Evolutionary conservation across 2,888 invertebrate species (phyloP).

Genomic region (Orchestes rusci): DNA sequence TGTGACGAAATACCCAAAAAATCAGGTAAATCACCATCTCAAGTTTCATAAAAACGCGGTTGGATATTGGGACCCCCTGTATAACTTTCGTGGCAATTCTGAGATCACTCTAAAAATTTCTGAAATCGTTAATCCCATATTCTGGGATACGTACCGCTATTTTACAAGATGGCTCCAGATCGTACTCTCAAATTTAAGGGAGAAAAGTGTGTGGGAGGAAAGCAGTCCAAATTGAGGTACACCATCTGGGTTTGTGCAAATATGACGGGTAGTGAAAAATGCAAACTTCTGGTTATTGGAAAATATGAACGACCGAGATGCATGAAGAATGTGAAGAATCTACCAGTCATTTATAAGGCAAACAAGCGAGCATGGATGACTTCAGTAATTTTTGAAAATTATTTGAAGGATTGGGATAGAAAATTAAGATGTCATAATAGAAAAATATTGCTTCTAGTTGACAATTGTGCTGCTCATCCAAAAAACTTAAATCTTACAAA

Average conservation of each 20-base stretch:
- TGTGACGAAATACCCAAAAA: too few species aligned
- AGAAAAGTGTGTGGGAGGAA: slow-evolving; percentile 30
- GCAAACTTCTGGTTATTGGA: slow-evolving; percentile 32
- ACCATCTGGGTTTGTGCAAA: slow-evolving; percentile 30
- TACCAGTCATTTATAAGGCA: slow-evolving; percentile 22
- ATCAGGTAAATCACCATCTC: too few species aligned
- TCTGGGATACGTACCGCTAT: too few species aligned
- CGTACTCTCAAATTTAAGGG: slow-evolving; percentile 28
- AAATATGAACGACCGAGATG: slow-evolving; percentile 31
- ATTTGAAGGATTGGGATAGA: background rate
- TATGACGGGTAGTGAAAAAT: slow-evolving; percentile 32
- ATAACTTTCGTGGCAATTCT: too few species aligned
- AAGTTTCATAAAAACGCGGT: too few species aligned
- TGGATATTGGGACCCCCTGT: too few species aligned
- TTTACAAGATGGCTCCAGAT: slow-evolving; percentile 1
- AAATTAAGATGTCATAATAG: background rate
- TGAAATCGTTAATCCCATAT: too few species aligned
- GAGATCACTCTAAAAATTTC: too few species aligned
- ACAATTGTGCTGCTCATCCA: background rate
- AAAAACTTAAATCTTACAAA: background rate
- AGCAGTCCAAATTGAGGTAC: slow-evolving; percentile 30
- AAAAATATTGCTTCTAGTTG: background rate
- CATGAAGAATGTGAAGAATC: slow-evolving; percentile 25
- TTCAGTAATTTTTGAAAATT: background rate
- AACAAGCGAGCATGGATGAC: background rate